Evolutionary conservation across 1,140 invertebrate genomes (phyloP).

Genomic region (Papilio polytes): DNA sequence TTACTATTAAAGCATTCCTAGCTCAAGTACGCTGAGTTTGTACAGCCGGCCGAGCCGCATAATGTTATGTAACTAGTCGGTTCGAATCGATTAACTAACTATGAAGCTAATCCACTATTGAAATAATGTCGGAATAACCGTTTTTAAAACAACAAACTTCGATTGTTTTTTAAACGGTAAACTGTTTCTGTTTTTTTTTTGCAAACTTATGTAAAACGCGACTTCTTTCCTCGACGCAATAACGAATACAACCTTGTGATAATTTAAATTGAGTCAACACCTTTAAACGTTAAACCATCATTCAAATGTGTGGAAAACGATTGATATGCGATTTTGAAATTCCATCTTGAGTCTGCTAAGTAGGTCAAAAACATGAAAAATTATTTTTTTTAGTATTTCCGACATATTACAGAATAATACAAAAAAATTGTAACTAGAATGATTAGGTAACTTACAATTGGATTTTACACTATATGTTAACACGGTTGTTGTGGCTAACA

Average conservation of each 20-base stretch:
- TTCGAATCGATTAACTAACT: conserved; percentile 22
- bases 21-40: conserved; percentile 14
- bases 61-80: conserved; percentile 35
- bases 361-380: no score
- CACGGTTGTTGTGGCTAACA: neutral
- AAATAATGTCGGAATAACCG: conserved; percentile 3
- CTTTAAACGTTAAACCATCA: neutral
- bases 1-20: neutral
- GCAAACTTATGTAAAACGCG: neutral
- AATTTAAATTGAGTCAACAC: neutral
- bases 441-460: neutral
- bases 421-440: neutral
- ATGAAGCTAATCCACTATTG: conserved; percentile 17
- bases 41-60: conserved; percentile 27
- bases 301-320: no score
- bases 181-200: neutral
- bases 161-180: neutral
- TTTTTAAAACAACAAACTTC: conserved; percentile 12
- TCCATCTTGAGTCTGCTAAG: no score
- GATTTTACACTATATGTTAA: neutral
- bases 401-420: neutral
- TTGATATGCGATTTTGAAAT: no score
- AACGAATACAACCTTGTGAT: neutral
- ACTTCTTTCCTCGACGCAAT: neutral
- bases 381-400: no score